Evolutionary conservation across 2,113 vertebrate species (phyloP), one percentile per base, ranked within the genome.

Genomic region (Podilymbus podiceps): DNA sequence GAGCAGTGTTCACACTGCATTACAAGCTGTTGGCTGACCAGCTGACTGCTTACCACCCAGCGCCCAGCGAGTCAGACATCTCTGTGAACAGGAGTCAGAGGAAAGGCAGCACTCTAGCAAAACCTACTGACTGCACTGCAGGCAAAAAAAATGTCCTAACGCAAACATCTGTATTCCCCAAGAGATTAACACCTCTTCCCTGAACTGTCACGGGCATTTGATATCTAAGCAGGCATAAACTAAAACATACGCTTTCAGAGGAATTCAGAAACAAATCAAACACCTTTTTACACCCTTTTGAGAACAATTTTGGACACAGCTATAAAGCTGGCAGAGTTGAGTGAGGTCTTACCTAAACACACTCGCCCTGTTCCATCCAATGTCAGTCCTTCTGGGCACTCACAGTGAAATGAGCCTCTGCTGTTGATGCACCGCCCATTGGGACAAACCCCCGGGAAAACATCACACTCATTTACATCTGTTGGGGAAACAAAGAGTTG

Each of bases 401-500:
- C 97, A 8, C 98, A 98, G 68, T 56, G 97, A 71, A 98, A 98
- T 11, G 98, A 98, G 22, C 98, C 98, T 93, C 95, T 96, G 83
- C 95, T 98, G 96, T 98, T 98, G 49, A 98, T 23, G 28, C 98
- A 98, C 2, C 30, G 49, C 13, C 98, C 98, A 3, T 98, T 98
- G n/a, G 94, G 87, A 92, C 98, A 98, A 78, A 98, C 96, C 4
- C 98, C 98, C 1, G 98, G 98, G 82, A 98, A 98, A 75, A 98
- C 97, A 38, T 97, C 97, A 77, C 98, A 98, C 71, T 98, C 98
- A 30, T 98, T 98, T 24, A 98, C 95, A 49, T 98, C 98, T 98
- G 86, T 89, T 19, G 9, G 21, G 66, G n/a, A 88, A 72, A 90
- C 30, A 82, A 62, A 58, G 25, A 35, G 55, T 1, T 72, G 55